Evolutionary conservation across 1,140 invertebrate species (phyloP).

Genomic region (Drosophila quadrilineata): DNA sequence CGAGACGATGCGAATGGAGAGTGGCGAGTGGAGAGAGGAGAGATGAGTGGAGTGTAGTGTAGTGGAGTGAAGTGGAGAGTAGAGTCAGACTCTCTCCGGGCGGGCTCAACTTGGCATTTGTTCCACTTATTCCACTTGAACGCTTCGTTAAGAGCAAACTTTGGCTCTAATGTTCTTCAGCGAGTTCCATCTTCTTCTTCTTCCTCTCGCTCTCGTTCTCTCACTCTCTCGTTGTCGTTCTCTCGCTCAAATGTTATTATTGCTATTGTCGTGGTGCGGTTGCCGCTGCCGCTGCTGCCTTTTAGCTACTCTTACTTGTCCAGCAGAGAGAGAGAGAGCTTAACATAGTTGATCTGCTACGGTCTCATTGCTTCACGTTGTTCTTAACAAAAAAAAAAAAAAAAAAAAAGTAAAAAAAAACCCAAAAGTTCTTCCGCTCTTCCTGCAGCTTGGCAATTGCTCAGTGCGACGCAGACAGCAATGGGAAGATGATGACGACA

Average conservation of each 20-base stretch:
- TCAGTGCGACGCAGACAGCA: not conserved
- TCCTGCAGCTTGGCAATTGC: slow-evolving; percentile 53
- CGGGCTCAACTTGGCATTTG: slow-evolving; percentile 52
- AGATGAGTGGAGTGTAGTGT: not conserved
- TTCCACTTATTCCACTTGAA: slow-evolving; percentile 70
- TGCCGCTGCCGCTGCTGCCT: slow-evolving; percentile 7
- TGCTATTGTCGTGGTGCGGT: not conserved
- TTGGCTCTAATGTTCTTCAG: slow-evolving; percentile 54
- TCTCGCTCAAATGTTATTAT: slow-evolving; percentile 1
- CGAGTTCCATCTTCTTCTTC: slow-evolving; percentile 28
- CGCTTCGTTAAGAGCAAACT: slow-evolving; percentile 69
- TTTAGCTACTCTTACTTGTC: too few species aligned
- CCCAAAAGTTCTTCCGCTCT: slow-evolving; percentile 38
- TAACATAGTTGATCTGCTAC: not conserved
- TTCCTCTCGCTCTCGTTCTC: not conserved
- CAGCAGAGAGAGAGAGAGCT: slow-evolving; percentile 2
- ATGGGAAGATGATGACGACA: not conserved
- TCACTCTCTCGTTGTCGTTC: not conserved
- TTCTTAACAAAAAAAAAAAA: too few species aligned
- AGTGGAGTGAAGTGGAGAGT: too few species aligned
- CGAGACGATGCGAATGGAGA: not conserved
- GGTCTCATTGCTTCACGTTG: slow-evolving; percentile 17
- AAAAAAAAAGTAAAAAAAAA: too few species aligned
- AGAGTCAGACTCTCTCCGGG: not conserved
- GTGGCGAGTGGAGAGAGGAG: too few species aligned